Base-by-base conservation (phyloP, 2,888 invertebrate species). In the Spodoptera picta region DNA sequence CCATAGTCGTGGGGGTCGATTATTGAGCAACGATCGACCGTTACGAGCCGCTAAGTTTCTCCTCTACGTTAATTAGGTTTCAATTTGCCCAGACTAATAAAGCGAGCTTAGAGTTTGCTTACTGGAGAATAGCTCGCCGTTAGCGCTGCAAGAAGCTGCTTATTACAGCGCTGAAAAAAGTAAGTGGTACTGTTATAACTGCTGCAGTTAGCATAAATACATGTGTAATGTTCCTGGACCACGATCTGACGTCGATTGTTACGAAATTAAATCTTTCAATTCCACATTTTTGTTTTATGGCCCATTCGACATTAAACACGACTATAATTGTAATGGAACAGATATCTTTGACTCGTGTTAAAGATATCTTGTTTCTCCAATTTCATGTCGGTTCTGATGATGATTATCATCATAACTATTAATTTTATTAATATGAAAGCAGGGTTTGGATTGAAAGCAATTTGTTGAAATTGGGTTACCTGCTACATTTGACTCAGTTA, bases 1-100 rank as follows among this genome's bases (percentile, higher is more conserved):
- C 87, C 87, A 89, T 88, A 90, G 85, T 87, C 89, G 89, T 88
- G 88, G 86, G 82, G 82, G 82, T 84, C 83, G 82, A 77, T 84
- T 81, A 83, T 84, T 86, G 83, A 81, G 83, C 80, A 84, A 82
- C 82, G 76, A 73, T 77, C 77, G 75, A 60, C 80, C 77, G 85
- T 85, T 86, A 87, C 85, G 85, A 85, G 74, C 77, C 75, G 77
- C 79, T 80, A 79, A 82, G 82, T 81, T 83, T 80, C 79, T 69
- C 77, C 75, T 83, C 73, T 69, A 69, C 75, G 79, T 77, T 83
- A 81, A 85, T 85, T 83, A 78, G 72, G 79, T 83, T 84, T 80
- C 79, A 79, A 84, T 84, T 83, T 82, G 77, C 78, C 72, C 64
- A 31, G 65, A 62, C 81, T 80, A 79, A 78, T 81, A 78, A 66